Evolutionary conservation across 2,888 invertebrate genomes (phyloP).

Genomic region (Agonopterix subpropinquella): DNA sequence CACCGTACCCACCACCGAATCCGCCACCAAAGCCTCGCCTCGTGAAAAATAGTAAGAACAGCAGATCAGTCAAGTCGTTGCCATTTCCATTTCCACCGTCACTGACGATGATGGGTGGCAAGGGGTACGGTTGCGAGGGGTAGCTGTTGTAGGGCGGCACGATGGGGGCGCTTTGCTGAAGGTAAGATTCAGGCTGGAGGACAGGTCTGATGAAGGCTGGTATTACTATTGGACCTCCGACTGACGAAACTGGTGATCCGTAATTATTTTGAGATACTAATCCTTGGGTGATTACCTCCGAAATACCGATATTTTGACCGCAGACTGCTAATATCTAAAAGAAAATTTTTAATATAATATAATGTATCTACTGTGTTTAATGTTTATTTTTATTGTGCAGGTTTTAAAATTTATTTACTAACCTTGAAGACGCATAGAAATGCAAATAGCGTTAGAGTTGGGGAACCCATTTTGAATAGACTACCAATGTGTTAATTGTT

Average conservation of each 20-base stretch:
- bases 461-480: constrained; percentile 38
- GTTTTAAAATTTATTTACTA: constrained; percentile 6
- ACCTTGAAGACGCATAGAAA: constrained; percentile 26
- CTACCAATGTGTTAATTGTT: constrained; percentile 22
- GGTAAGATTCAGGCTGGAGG: constrained; percentile 20
- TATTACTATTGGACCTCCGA: constrained; percentile 31
- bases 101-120: constrained; percentile 27
- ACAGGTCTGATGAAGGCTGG: constrained; percentile 42
- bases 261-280: not conserved
- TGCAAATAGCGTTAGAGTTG: constrained; percentile 22
- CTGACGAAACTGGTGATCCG: not conserved
- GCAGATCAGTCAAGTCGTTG: constrained; percentile 23
- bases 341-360: not conserved
- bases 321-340: constrained; percentile 14
- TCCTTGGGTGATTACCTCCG: constrained; percentile 12
- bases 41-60: constrained; percentile 43
- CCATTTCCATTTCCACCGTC: constrained; percentile 20
- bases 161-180: constrained; percentile 10
- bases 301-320: constrained; percentile 14
- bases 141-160: constrained; percentile 14
- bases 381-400: not conserved
- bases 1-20: constrained; percentile 1
- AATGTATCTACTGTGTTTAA: too few relatives aligned
- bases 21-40: constrained; percentile 1
- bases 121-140: constrained; percentile 9